Evolutionary conservation across 2,888 invertebrate genomes (phyloP), one percentile per base, ranked within the genome.

Genomic region (Lysandra bellargus): DNA sequence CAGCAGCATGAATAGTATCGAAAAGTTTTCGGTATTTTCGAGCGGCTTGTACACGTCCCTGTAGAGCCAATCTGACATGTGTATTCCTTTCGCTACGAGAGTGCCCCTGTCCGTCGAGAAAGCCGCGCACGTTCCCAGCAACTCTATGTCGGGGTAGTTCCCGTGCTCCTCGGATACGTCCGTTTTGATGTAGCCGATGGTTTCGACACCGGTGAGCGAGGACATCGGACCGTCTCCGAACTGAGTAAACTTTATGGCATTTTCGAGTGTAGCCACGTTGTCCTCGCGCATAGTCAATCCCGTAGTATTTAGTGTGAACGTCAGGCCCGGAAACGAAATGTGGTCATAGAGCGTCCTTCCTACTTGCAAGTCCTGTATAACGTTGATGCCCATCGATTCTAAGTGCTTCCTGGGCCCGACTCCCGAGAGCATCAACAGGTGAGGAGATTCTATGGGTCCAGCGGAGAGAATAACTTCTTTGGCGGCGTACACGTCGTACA

Each of bases 401-500:
- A 97, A 87, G 82, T 96, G 96, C 4, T 95, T 88, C 83, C 88
- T 93, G 1, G 97, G 97, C 0, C 97, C 97, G 14, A 97, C 88
- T 1, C 96, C 96, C 0, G 96, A 96, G 1, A 96, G 88, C 96
- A 96, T 96, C 30, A 96, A 84, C 14, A 98, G 87, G 88, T 98
- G 97, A 0, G 98, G 97, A 0, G 97, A 96, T 88, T 97, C 97
- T 82, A 98, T 96, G 0, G 97, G 96, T 0, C 98, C 97, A 1
- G 97, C 97, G 9, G 96, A 96, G 7, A 96, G 83, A 74, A 96
- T 92, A 0, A 96, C 95, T 87, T 96, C 96, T 83, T 95, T 96
- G 0, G 87, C 90, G 6, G 93, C 93, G 81, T 84, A 83, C 72
- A 93, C 90, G 82, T 86, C 85, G 82, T 91, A 92, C 3, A 96